Evolutionary conservation across 37 sponge, comb jelly and placozoan genomes (phyloP), one percentile per base, ranked within the genome.

Genomic region (Cladorhizidae sp.): DNA sequence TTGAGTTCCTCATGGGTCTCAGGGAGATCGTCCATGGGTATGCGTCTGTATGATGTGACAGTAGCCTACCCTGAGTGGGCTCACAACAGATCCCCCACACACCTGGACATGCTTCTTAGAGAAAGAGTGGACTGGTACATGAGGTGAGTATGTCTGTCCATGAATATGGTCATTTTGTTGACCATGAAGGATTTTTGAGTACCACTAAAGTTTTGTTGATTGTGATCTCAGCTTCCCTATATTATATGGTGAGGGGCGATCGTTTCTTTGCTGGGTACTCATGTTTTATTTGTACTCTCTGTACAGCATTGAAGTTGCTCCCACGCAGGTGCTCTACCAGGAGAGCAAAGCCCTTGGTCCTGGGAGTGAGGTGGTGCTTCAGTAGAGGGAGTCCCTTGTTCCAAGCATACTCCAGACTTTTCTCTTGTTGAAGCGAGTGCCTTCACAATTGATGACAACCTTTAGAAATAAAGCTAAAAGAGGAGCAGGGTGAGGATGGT

Each of bases 381-480:
- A 91, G 73, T 31, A 75, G 81, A 0, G 85, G 81, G 37, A 94
- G 77, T 0, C 88, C 91, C n/a, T 63, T 78, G 2, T 64, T 77
- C 50, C 39, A 64, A 0, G 91, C 92, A 87, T 70, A 94, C 73
- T 83, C 32, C n/a, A 79, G 32, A 20, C 86, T 77, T 64, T 80
- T 49, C 40, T 61, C 31, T 84, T 31, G 20, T 88, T 91, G 74
- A 88, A 94, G 40, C 95, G 70, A 33, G 91, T 87, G 9, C 95
- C 95, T 81, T 94, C 88, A 84, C 85, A 88, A 75, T 87, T 88
- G 36, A 92, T 81, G n/a, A n/a, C n/a, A n/a, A n/a, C n/a, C n/a
- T n/a, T n/a, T n/a, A n/a, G n/a, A n/a, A 33, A 65, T 7, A 65
- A 14, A 21, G n/a, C n/a, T n/a, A 2, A 65, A 25, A n/a, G n/a